A percentile compares a stretch with the other conserved stretches of the same genome.
Conservation (phyloP, 2,113 vertebrate species). For the Phaethon lepturus region DNA sequence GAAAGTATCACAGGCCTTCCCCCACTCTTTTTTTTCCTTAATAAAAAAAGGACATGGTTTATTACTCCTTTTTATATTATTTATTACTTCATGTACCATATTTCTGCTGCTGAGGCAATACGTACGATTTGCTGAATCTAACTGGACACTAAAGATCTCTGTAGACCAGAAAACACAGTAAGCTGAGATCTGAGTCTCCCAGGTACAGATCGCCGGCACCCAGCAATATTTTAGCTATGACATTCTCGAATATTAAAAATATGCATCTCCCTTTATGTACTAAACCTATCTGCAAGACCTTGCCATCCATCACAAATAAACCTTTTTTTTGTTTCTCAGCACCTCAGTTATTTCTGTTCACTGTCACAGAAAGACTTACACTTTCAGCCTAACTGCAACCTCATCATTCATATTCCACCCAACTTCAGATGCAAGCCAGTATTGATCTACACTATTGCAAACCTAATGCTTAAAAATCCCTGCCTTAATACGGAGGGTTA, state of each 20-base stretch:
- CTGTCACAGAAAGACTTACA: not conserved
- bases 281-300: not conserved
- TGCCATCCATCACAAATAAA: not conserved
- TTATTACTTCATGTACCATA: not conserved
- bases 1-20: not conserved
- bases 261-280: not conserved
- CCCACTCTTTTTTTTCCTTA: accelerated
- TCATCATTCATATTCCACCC: not conserved
- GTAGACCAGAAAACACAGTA: not conserved
- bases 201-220: slow-evolving; percentile 6
- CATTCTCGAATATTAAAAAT: not conserved
- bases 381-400: not conserved
- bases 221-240: not conserved
- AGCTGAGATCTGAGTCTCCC: not conserved
- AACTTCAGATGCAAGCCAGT: not conserved
- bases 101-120: slow-evolving; percentile 21
- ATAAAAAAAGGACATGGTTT: not conserved
- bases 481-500: not conserved
- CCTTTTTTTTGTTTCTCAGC: not conserved
- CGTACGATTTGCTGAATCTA: not conserved
- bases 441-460: not conserved
- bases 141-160: not conserved
- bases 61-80: not conserved
- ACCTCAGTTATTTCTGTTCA: not conserved
- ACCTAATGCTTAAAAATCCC: not conserved